A percentile compares a stretch with the other conserved stretches of the same genome.
Evolutionary conservation across 2,797 vertebrate species (phyloP).

Genomic region (Pseudomugil gertrudae): DNA sequence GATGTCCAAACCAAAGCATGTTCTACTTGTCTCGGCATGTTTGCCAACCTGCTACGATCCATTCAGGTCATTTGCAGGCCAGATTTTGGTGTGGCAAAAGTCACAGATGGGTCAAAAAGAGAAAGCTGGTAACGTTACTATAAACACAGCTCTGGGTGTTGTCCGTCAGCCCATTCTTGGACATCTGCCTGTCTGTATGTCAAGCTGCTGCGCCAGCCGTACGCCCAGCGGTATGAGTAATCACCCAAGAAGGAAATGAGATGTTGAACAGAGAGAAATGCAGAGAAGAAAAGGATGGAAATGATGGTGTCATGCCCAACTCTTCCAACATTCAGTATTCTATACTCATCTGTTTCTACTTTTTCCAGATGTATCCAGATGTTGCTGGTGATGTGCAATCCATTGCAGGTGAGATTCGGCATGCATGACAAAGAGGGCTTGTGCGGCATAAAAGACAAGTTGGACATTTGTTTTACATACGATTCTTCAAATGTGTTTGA

Average conservation of each 20-base stretch:
- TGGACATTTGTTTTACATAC: slow-evolving; percentile 15
- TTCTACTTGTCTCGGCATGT: slow-evolving; percentile 75
- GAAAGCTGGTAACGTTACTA: slow-evolving; percentile 65
- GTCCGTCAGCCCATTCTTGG: slow-evolving; percentile 68
- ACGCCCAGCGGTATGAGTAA: slow-evolving; percentile 66
- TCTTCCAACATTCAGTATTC: slow-evolving; percentile 64
- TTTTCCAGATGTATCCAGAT: slow-evolving; percentile 86
- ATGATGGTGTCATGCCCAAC: slow-evolving; percentile 67
- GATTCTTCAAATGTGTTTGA: slow-evolving; percentile 6
- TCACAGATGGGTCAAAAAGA: slow-evolving; percentile 68
- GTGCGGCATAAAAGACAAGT: slow-evolving; percentile 21
- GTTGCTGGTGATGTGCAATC: slow-evolving; percentile 87
- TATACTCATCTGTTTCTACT: slow-evolving; percentile 67
- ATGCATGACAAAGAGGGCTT: slow-evolving; percentile 31
- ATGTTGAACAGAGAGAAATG: slow-evolving; percentile 60
- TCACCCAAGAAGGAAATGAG: slow-evolving; percentile 67
- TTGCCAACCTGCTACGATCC: slow-evolving; percentile 65
- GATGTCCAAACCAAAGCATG: slow-evolving; percentile 75
- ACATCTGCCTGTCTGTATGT: slow-evolving; percentile 70
- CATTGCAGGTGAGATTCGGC: slow-evolving; percentile 81
- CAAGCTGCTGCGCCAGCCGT: slow-evolving; percentile 59
- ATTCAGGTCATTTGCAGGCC: slow-evolving; percentile 79
- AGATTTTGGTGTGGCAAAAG: slow-evolving; percentile 71
- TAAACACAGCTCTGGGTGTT: slow-evolving; percentile 76
- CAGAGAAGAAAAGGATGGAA: slow-evolving; percentile 70